Evolutionary conservation across 2,888 invertebrate species (phyloP).

Genomic region (Andrena trimmerana): DNA sequence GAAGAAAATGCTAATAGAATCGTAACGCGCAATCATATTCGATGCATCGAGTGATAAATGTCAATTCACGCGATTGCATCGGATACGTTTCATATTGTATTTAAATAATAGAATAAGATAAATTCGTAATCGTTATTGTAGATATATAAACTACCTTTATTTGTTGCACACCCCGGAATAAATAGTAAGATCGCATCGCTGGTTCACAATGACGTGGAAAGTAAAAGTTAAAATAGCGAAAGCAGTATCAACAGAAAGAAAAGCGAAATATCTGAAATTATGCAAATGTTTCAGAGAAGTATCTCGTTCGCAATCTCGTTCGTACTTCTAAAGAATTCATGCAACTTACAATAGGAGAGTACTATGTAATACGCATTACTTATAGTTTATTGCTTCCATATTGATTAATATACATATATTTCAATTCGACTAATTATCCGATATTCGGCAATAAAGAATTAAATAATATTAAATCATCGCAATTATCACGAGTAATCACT

Average conservation of each 20-base stretch:
- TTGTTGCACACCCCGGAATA: conserved; percentile 62
- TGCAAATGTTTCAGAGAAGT: conserved; percentile 41
- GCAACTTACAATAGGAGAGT: conserved; percentile 65
- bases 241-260: conserved; percentile 4
- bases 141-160: conserved; percentile 66
- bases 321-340: conserved; percentile 57
- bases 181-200: conserved; percentile 28
- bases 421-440: conserved; percentile 67
- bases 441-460: conserved; percentile 46
- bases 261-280: conserved; percentile 39
- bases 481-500: conserved; percentile 70
- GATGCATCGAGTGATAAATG: conserved; percentile 1
- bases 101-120: conserved; percentile 60
- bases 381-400: conserved; percentile 75
- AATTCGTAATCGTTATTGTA: conserved; percentile 69
- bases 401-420: conserved; percentile 71
- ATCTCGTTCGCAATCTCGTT: conserved; percentile 40
- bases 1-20: conserved; percentile 27
- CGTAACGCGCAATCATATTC: conserved; percentile 18
- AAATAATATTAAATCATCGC: conserved; percentile 63
- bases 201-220: conserved; percentile 23
- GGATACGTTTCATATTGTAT: conserved; percentile 56
- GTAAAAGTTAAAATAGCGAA: conserved; percentile 9
- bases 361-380: conserved; percentile 63
- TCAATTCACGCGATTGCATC: conserved; percentile 20